Conservation (phyloP, 2,888 invertebrate species). For the Archips crataeganus region DNA sequence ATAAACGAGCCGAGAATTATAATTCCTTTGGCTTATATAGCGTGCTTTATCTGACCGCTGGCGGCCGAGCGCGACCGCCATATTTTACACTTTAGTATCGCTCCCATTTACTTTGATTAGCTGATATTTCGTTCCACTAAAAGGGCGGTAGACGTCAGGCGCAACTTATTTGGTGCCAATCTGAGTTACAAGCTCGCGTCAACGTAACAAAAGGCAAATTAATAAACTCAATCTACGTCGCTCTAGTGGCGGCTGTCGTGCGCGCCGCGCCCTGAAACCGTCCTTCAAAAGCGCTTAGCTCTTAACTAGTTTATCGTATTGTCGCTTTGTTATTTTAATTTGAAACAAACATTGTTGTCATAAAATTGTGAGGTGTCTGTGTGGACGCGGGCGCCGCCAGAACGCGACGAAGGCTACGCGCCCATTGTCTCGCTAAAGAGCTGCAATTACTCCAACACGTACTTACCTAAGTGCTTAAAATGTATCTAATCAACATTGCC, state of each 20-base stretch:
- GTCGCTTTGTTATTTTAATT: slow-evolving; percentile 76
- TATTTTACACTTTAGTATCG: slow-evolving; percentile 34
- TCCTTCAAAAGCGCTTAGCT: slow-evolving; percentile 74
- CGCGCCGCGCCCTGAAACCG: slow-evolving; percentile 75
- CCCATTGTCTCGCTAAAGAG: slow-evolving; percentile 61
- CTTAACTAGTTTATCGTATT: slow-evolving; percentile 65
- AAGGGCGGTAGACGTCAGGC: slow-evolving; percentile 42
- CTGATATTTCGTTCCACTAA: slow-evolving; percentile 36
- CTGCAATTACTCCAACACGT: slow-evolving; percentile 57
- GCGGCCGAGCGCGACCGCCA: slow-evolving; percentile 7
- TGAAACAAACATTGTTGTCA: slow-evolving; percentile 66
- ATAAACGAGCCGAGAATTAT: slow-evolving; percentile 26
- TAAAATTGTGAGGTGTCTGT: slow-evolving; percentile 48
- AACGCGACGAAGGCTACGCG: slow-evolving; percentile 65
- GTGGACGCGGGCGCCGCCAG: slow-evolving; percentile 58
- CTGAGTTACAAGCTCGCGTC: slow-evolving; percentile 55
- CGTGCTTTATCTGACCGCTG: slow-evolving; percentile 5
- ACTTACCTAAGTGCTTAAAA: slow-evolving; percentile 51
- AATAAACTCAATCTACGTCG: slow-evolving; percentile 56
- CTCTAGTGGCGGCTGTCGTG: slow-evolving; percentile 65
- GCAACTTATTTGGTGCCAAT: slow-evolving; percentile 53
- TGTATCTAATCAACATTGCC: slow-evolving; percentile 31
- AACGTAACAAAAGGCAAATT: slow-evolving; percentile 60
- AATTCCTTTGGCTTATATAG: neutral
- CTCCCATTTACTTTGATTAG: slow-evolving; percentile 38